Conservation (phyloP, 2,888 invertebrate genomes). For the Marronus borbonicus region DNA sequence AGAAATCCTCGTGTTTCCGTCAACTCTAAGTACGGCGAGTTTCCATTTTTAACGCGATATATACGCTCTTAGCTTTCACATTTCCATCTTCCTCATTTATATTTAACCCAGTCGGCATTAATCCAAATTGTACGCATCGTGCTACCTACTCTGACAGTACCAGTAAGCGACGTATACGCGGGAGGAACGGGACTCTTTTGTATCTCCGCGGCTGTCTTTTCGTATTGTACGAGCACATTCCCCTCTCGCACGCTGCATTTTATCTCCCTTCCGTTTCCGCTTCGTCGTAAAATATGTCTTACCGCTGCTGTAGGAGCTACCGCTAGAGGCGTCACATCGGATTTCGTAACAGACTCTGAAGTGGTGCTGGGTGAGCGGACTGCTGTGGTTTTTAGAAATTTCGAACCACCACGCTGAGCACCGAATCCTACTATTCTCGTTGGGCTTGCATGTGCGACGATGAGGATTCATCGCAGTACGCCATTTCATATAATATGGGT, state of each 20-base stretch:
- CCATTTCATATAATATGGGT: too few species aligned
- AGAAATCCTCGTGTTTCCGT: too few species aligned
- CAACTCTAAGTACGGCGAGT: background rate
- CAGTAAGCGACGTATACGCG: background rate
- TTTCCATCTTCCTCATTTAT: slow-evolving; percentile 11
- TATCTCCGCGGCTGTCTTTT: slow-evolving; percentile 14
- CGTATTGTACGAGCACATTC: background rate
- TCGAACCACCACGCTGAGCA: too few species aligned
- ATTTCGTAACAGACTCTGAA: background rate
- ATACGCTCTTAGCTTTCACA: too few species aligned
- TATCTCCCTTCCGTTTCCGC: slow-evolving; percentile 34
- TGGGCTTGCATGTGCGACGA: too few species aligned
- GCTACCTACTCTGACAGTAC: background rate
- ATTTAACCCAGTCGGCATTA: slow-evolving; percentile 30
- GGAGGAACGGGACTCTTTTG: slow-evolving; percentile 13
- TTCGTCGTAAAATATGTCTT: slow-evolving; percentile 5
- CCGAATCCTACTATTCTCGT: too few species aligned
- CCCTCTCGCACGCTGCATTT: slow-evolving; percentile 1
- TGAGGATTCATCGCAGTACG: too few species aligned
- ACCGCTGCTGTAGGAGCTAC: background rate
- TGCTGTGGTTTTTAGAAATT: too few species aligned
- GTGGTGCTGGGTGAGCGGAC: too few species aligned
- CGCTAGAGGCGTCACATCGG: background rate
- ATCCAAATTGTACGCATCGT: slow-evolving; percentile 19
- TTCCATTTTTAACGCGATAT: background rate